Conservation (phyloP, 2,888 invertebrate genomes). For the Drosophila formosana region DNA sequence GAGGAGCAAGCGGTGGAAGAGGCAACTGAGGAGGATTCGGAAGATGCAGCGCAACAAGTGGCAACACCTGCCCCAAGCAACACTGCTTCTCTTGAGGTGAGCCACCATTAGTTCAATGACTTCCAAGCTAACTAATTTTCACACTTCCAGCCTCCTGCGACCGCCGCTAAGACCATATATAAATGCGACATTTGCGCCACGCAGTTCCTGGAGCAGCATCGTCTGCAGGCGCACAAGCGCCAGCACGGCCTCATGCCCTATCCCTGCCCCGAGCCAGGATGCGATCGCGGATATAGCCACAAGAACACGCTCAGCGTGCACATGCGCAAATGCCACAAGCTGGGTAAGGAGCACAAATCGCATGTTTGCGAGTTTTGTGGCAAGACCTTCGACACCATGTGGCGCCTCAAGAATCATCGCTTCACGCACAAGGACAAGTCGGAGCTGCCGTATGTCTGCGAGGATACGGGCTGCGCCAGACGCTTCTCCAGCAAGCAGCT, state of each 20-base stretch:
- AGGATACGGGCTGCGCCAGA: constrained; percentile 64
- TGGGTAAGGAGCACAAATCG: constrained; percentile 57
- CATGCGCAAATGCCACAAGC: constrained; percentile 56
- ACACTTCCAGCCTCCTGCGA: background rate
- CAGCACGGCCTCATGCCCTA: constrained; percentile 50
- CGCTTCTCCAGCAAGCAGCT: constrained; percentile 78
- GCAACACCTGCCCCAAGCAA: background rate
- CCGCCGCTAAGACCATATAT: constrained; percentile 26
- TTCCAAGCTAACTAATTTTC: background rate
- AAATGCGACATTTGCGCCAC: constrained; percentile 50
- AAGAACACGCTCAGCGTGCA: constrained; percentile 54
- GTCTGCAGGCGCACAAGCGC: constrained; percentile 49
- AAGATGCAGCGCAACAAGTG: background rate
- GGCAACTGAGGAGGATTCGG: background rate
- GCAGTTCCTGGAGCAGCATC: constrained; percentile 46
- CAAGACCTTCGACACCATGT: constrained; percentile 55
- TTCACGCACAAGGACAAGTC: constrained; percentile 77
- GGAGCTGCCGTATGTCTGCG: constrained; percentile 74
- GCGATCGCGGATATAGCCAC: constrained; percentile 48
- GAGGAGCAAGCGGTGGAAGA: background rate
- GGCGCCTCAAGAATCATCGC: constrained; percentile 75
- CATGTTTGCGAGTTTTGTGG: constrained; percentile 54
- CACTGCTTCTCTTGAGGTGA: background rate
- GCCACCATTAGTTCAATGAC: too few relatives aligned
- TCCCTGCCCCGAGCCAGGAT: constrained; percentile 48